Evolutionary conservation across 23 tunicate species (phyloP), one percentile per base, ranked within the genome.

Genomic region (Trididemnum clinides): DNA sequence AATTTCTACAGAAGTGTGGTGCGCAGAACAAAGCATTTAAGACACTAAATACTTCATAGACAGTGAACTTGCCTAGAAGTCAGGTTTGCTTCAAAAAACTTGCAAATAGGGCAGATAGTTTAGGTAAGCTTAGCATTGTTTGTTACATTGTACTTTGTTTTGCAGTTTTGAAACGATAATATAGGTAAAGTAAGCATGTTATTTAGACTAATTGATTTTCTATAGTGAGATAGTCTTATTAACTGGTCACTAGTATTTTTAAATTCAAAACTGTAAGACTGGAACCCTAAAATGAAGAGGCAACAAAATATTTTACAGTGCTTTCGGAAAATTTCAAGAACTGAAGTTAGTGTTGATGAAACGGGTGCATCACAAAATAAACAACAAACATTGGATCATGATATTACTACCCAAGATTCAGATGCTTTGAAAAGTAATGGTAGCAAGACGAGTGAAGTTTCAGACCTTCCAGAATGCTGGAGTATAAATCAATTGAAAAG

Each of bases 381-480:
- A 10, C 75, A 66, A 66, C 75, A 66, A 66, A 66, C 75, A 66
- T 66, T 66, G 7, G 75, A 66, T 66, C 75, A 31, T 66, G 75
- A 66, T 66, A 66, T 28, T 66, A 66, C 75, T 66, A 66, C 75
- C 75, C 36, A 66, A 66, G 37, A 66, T 66, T 66, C 75, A 32
- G 75, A 66, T 66, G 75, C 36, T 66, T 66, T 66, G 75, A 66
- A 66, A 66, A 66, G 36, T 66, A 66, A 32, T 66, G 75, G 75
- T 32, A 28, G 75, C 75, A 32, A 66, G 75, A 66, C 75, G 75
- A 32, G 37, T 66, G 75, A 66, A 66, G 75, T 66, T 66, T 66
- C 75, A 66, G 22, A 30, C 37, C 72, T 85, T 57, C 89, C 89
- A 33, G 89, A 85, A 51, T 85, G 89, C 51, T 85, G 89, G 89